Evolutionary conservation across 64 coral and sea anemone species (phyloP).

Genomic region (Pocillopora verrucosa): DNA sequence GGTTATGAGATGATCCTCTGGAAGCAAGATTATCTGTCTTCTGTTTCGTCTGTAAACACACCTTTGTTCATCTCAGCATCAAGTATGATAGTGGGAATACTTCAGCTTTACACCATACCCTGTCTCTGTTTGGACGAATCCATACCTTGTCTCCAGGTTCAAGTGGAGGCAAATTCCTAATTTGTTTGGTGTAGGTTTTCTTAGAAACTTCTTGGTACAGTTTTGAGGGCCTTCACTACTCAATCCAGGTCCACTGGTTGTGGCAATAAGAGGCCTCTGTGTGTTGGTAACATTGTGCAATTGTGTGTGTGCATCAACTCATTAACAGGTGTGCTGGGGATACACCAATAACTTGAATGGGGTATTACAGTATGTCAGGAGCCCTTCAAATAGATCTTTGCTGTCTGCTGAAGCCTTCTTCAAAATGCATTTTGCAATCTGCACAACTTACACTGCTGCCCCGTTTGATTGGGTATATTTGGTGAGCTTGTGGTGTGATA

Average conservation of each 20-base stretch:
- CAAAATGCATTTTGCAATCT: slow-evolving; percentile 35
- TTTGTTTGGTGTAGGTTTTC: no score
- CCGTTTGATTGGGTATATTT: slow-evolving; percentile 47
- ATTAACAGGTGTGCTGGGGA: slow-evolving; percentile 49
- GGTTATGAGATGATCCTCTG: slow-evolving; percentile 58
- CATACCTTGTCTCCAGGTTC: slow-evolving; percentile 43
- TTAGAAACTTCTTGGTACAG: no score
- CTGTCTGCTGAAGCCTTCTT: slow-evolving; percentile 39
- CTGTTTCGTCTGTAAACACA: slow-evolving; percentile 45
- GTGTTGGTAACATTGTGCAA: no score
- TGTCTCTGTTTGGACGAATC: slow-evolving; percentile 41
- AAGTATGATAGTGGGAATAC: slow-evolving; percentile 67
- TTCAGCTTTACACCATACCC: slow-evolving; percentile 52
- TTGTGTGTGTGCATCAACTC: background rate
- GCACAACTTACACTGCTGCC: slow-evolving; percentile 27
- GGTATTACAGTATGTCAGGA: slow-evolving; percentile 49
- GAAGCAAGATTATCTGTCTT: slow-evolving; percentile 52
- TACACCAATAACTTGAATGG: slow-evolving; percentile 62
- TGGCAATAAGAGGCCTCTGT: no score
- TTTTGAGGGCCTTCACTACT: no score
- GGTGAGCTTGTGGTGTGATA: slow-evolving; percentile 27
- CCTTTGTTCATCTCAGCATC: slow-evolving; percentile 31
- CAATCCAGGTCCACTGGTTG: no score
- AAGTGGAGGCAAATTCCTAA: no score
- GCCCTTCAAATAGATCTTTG: slow-evolving; percentile 48